Percentiles rank a stretch among this genome's conserved stretches.
Evolutionary conservation across 2,113 vertebrate species (phyloP).

Genomic region (Sceloporus undulatus): DNA sequence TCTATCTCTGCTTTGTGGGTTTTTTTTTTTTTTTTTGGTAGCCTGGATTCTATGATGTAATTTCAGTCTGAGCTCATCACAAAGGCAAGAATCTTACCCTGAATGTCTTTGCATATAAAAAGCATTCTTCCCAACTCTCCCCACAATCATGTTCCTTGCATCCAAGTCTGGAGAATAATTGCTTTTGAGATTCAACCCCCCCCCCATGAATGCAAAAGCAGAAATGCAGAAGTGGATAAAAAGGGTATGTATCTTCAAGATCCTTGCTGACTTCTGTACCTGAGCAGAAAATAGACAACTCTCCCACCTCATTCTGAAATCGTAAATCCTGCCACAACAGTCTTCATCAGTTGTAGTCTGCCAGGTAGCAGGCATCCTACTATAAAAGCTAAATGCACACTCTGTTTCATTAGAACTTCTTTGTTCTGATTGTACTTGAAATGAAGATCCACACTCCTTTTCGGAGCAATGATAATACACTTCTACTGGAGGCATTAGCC

Average conservation of each 20-base stretch:
- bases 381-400: background rate
- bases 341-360: background rate
- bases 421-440: background rate
- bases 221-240: background rate
- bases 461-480: background rate
- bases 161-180: background rate
- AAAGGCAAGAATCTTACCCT: background rate
- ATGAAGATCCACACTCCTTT: background rate
- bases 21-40: background rate
- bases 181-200: background rate
- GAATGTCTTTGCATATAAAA: background rate
- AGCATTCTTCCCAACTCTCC: background rate
- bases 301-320: background rate
- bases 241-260: too few species aligned
- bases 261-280: too few species aligned
- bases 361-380: background rate
- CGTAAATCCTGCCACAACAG: background rate
- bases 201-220: background rate
- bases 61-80: slow-evolving; percentile 1
- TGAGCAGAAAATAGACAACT: background rate
- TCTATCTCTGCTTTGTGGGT: background rate
- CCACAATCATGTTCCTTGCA: background rate
- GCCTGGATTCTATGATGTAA: slow-evolving; percentile 1
- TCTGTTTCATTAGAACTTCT: background rate
- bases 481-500: background rate